Conservation (phyloP, 92 coral and sea anemone genomes). For the Heteractis magnifica region DNA sequence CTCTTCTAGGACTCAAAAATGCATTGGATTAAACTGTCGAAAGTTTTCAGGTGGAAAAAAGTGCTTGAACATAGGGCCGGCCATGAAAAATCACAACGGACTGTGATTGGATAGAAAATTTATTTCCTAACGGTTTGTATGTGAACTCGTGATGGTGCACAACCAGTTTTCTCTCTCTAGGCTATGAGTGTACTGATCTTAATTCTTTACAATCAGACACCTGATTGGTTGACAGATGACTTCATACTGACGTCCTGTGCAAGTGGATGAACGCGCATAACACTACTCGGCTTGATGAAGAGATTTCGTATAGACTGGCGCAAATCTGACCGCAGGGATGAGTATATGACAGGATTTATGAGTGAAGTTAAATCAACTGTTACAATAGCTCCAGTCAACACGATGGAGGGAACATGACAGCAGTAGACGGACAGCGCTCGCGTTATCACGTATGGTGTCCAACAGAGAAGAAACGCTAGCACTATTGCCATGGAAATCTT, state of each 20-base stretch:
- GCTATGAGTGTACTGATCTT: too few species aligned
- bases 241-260: not conserved
- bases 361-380: conserved; percentile 45
- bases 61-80: too few species aligned
- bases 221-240: not conserved
- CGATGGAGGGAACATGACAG: conserved; percentile 27
- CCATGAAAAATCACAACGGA: too few species aligned
- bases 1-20: too few species aligned
- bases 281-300: not conserved
- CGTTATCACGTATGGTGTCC: conserved; percentile 55
- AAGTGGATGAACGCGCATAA: not conserved
- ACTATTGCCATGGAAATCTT: conserved; percentile 41
- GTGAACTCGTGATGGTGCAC: not conserved
- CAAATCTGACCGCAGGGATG: conserved; percentile 23
- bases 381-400: conserved; percentile 32
- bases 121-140: too few species aligned
- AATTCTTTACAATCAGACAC: not conserved
- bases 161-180: not conserved
- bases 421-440: conserved; percentile 34
- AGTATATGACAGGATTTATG: conserved; percentile 44
- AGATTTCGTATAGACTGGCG: conserved; percentile 22
- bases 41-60: too few species aligned
- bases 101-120: too few species aligned
- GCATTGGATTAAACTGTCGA: too few species aligned
- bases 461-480: conserved; percentile 35